Conservation (phyloP, 2,888 invertebrate genomes). For the Drosophila quasianomalipes region DNA sequence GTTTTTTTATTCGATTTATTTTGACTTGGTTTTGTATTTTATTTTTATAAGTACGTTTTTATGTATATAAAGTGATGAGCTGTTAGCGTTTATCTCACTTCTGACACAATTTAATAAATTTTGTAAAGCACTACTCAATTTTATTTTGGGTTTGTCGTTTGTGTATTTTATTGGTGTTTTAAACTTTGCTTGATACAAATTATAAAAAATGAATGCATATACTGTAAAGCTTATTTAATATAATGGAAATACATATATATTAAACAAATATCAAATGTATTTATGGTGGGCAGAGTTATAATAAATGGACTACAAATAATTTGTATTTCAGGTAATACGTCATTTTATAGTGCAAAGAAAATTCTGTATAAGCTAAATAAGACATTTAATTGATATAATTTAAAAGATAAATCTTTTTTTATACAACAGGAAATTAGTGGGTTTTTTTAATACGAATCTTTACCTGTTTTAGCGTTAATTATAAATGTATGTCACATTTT, state of each 20-base stretch:
- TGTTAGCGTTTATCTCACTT: constrained; percentile 32
- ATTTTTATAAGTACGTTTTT: constrained; percentile 31
- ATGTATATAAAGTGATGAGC: constrained; percentile 47
- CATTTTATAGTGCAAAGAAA: constrained; percentile 11
- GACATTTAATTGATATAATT: not conserved
- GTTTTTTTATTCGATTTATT: constrained; percentile 39
- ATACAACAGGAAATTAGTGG: constrained; percentile 44
- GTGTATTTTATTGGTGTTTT: constrained; percentile 22
- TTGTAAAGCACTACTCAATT: constrained; percentile 11
- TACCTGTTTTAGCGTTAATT: constrained; percentile 36
- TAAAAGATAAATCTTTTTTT: constrained; percentile 18
- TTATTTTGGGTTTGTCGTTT: not conserved
- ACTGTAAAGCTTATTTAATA: constrained; percentile 24
- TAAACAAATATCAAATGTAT: constrained; percentile 48
- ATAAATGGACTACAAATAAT: constrained; percentile 41
- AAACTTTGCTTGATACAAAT: constrained; percentile 16
- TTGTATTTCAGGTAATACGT: constrained; percentile 41
- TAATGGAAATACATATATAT: constrained; percentile 35
- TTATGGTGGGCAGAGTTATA: constrained; percentile 54
- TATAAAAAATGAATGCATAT: constrained; percentile 20
- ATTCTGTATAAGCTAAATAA: not conserved
- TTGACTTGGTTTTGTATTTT: constrained; percentile 30
- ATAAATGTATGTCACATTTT: constrained; percentile 37
- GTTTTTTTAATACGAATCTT: constrained; percentile 23
- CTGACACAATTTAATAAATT: constrained; percentile 26